Conservation (phyloP, 2,113 vertebrate genomes). For the Burhinus oedicnemus region DNA sequence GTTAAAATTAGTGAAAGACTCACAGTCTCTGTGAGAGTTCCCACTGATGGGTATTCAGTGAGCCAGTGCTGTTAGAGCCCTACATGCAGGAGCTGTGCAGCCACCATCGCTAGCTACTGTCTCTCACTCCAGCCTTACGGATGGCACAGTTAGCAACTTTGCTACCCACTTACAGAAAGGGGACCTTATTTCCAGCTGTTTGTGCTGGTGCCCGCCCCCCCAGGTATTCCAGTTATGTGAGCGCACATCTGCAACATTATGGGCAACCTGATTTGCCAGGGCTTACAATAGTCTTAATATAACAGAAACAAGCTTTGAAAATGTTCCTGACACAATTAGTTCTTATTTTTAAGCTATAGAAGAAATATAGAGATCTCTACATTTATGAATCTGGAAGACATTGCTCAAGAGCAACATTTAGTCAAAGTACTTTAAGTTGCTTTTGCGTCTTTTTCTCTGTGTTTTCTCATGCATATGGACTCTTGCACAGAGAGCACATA, state of each 20-base stretch:
- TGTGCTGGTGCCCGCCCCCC: background rate
- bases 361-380: background rate
- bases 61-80: background rate
- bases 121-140: background rate
- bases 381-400: background rate
- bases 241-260: background rate
- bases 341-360: background rate
- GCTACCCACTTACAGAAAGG: accelerated
- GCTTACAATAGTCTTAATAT: background rate
- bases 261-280: background rate
- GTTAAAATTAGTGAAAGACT: background rate
- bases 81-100: background rate
- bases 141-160: background rate
- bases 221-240: background rate
- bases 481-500: background rate
- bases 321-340: background rate
- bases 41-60: background rate
- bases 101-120: background rate
- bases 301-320: background rate
- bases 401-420: background rate
- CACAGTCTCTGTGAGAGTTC: accelerated
- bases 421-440: background rate
- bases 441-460: background rate
- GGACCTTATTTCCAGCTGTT: background rate
- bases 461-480: background rate